A percentile compares a stretch with the other conserved stretches of the same genome.
Evolutionary conservation across 2,888 invertebrate genomes (phyloP).

Genomic region (Dicyrtomina minuta): DNA sequence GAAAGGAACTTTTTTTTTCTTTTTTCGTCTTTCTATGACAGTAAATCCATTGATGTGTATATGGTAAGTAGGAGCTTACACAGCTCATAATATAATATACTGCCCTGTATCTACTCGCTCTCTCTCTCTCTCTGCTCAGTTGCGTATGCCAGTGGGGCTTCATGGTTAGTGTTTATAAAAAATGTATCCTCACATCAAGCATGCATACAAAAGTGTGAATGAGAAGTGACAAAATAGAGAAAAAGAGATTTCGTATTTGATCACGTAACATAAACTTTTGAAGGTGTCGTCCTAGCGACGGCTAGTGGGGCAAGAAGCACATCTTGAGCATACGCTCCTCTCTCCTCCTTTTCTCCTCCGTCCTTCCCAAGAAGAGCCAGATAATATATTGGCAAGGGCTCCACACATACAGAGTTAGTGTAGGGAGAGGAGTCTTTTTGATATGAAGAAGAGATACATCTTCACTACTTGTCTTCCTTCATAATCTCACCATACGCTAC

Average conservation of each 20-base stretch:
- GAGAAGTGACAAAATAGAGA: conserved; percentile 30
- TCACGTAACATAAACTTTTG: conserved; percentile 32
- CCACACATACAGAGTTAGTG: too few species aligned
- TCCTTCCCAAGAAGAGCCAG: too few species aligned
- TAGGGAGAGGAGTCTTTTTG: too few species aligned
- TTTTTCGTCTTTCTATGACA: neutral
- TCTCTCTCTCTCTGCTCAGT: too few species aligned
- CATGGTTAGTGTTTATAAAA: too few species aligned
- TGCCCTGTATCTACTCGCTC: too few species aligned
- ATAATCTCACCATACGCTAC: too few species aligned
- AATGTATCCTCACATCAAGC: conserved; percentile 2
- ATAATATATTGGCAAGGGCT: too few species aligned
- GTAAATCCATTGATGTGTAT: too few species aligned
- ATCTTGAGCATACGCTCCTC: conserved; percentile 16
- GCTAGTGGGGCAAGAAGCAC: conserved; percentile 14
- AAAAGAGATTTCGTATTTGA: conserved; percentile 38
- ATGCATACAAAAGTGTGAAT: conserved; percentile 32
- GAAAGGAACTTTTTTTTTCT: neutral
- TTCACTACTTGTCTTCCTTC: too few species aligned
- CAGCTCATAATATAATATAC: neutral
- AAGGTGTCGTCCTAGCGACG: conserved; percentile 18
- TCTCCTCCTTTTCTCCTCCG: neutral
- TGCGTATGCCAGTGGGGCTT: too few species aligned
- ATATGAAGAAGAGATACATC: too few species aligned
- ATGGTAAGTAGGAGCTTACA: neutral